These are phyloP conservation scores for Zosterops hypoxanthus DNA, from an alignment of 2,113 vertebrate species.

Conservation along the genomic window DNA sequence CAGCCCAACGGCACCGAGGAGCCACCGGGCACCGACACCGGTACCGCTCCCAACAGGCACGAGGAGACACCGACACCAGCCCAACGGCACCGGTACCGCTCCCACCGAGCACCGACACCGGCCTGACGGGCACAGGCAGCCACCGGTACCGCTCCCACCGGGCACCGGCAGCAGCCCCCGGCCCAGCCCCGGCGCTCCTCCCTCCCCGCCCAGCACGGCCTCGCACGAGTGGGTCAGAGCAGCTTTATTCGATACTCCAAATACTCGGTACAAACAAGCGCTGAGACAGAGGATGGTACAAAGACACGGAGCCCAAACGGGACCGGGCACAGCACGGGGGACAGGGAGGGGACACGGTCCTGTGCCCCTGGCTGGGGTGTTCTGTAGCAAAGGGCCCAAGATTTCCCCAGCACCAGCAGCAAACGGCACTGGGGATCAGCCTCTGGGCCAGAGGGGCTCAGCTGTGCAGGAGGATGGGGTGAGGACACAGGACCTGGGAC, in stretches of 20 bases:
- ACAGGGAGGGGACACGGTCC: neutral
- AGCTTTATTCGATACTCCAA: constrained; percentile 67
- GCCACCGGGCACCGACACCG: too few species aligned
- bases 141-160: too few species aligned
- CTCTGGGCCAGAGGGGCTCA: accelerated
- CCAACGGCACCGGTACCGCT: too few species aligned
- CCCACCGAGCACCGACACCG: too few species aligned
- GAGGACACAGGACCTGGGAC: accelerated
- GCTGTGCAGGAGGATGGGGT: neutral
- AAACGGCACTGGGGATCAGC: accelerated
- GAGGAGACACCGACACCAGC: too few species aligned
- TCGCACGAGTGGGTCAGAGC: neutral
- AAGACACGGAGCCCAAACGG: neutral
- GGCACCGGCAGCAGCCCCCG: neutral
- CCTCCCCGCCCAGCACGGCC: neutral
- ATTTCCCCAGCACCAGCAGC: accelerated
- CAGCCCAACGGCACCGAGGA: too few species aligned
- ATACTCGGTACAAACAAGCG: constrained; percentile 53
- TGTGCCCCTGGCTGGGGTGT: neutral
- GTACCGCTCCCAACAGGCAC: too few species aligned
- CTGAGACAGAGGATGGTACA: constrained; percentile 18
- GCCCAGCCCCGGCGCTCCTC: neutral
- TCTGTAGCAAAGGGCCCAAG: neutral
- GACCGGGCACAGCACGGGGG: neutral
- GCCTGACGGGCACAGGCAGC: too few species aligned